Base-by-base conservation (phyloP, 2,888 invertebrate species). In the Eudemis profundana region DNA sequence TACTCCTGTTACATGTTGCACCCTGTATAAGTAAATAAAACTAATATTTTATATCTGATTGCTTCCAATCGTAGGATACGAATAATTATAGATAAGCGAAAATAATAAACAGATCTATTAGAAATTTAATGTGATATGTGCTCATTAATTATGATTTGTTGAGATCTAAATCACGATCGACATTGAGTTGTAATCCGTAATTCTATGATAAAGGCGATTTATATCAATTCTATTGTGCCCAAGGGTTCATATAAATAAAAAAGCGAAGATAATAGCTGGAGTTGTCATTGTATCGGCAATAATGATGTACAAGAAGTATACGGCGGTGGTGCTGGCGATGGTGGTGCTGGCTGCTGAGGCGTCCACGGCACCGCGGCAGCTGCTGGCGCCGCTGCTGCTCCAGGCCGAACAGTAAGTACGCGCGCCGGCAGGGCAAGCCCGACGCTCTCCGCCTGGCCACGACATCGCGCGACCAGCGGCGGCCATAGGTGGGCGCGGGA, bases 291-390 rank as follows among this genome's bases (percentile, higher is more conserved):
- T 49, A 60, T 51, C 56, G 59, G 56, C 63, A 36, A 71, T 53
- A 70, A 85, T 69, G 70, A 86, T 87, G 84, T 71, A 78, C 70
- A 81, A 74, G 67, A 85, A 81, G 73, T 82, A 82, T 57, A 78
- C 73, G 50, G 83, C 82, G 17, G 66, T 84, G 69, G 68, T 81
- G 17, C 49, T 90, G 60, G 79, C 79, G 12, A 67, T 81, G 51
- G 67, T 85, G 74, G 74, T 86, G 66, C 82, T 76, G 15, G 82
- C 78, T 14, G 84, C 85, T n/a, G 80, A 85, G 63, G 89, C 84
- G 8, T 78, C 78, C 68, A 59, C 74, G 46, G 68, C 82, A 33
- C 73, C 81, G 54, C 67, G 68, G 40, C 51, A 64, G 46, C 68
- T 73, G 12, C 69, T 74, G 4, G 49, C 71, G 38, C 69, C 79